Evolutionary conservation across 2,113 vertebrate species (phyloP), one percentile per base, ranked within the genome.

Genomic region (Planiliza haematocheilus): DNA sequence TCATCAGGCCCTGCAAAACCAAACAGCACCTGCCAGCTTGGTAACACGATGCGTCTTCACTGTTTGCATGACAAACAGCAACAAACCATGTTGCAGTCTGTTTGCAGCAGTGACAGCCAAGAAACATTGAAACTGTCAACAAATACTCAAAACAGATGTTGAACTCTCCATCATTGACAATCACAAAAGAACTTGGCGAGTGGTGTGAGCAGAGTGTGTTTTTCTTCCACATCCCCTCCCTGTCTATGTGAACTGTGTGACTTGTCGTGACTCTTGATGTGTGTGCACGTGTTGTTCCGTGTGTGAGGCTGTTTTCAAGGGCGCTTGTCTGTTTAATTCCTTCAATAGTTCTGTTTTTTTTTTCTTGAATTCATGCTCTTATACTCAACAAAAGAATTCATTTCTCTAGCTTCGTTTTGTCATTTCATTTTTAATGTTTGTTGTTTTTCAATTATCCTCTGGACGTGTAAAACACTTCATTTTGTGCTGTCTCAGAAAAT

Each of bases 101-200:
- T 51, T 65, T 45, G 21, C 52, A 37, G 39, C 38, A 24, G n/a
- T 0, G 11, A 55, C 39, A 59, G 55, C 53, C 36, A 79, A 67
- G 30, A 52, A 67, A 51, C 49, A 55, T 52, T 68, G 24, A 51
- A 51, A 73, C 50, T 60, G 53, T 12, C n/a, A 37, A 50, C 24
- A 77, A 41, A 61, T 46, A 45, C 59, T 69, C 38, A 51, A 66
- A 85, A 62, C 63, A 73, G 64, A 70, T 77, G 59, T 30, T 39
- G 13, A 57, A 20, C 34, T 42, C 39, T 58, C 14, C 11, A 55
- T 77, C 34, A 2, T 46, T 61, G 53, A 74, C 36, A 18, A 10
- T 50, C 51, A 55, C 18, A 41, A 13, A 13, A 60, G 60, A 45
- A 18, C 53, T 63, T 70, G 20, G 38, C 50, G 13, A 9, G 30